Percentiles rank a stretch among this genome's conserved stretches.
These are phyloP conservation scores for Cryptophagus acutangulus DNA, from an alignment of 2,888 invertebrate species.

Conservation along the genomic window DNA sequence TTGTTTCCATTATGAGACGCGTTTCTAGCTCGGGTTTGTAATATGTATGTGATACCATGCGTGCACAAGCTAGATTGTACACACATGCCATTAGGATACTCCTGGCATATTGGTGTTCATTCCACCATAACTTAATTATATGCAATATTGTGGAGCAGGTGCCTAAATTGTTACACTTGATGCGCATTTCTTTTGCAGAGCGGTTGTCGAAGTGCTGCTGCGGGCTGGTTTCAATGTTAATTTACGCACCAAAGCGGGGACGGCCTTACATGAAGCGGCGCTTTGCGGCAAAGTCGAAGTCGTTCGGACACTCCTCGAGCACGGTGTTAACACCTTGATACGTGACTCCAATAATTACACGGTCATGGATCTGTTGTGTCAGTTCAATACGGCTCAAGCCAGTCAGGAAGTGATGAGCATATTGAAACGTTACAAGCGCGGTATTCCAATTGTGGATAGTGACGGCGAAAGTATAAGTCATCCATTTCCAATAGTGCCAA, in stretches of 20 bases:
- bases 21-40: no score
- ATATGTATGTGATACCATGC: no score
- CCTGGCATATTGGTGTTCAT: conserved; percentile 31
- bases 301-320: conserved; percentile 72
- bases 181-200: conserved; percentile 51
- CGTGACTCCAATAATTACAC: conserved; percentile 77
- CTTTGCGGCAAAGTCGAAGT: conserved; percentile 87
- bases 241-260: conserved; percentile 77
- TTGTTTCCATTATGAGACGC: no score
- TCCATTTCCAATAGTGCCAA: conserved; percentile 63
- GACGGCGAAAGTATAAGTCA: conserved; percentile 48
- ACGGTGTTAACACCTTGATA: conserved; percentile 76
- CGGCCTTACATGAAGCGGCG: conserved; percentile 90
- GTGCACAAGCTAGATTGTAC: conserved; percentile 35
- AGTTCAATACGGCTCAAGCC: conserved; percentile 78
- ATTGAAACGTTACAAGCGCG: conserved; percentile 63
- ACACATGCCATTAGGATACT: conserved; percentile 33
- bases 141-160: neutral
- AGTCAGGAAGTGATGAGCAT: conserved; percentile 81
- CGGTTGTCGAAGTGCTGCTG: conserved; percentile 76
- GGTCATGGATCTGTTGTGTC: conserved; percentile 78
- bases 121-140: conserved; percentile 28
- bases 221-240: conserved; percentile 86
- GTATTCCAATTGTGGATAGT: conserved; percentile 41
- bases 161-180: conserved; percentile 1